Evolutionary conservation across 2,888 invertebrate genomes (phyloP).

Genomic region (Aethes cnicana): DNA sequence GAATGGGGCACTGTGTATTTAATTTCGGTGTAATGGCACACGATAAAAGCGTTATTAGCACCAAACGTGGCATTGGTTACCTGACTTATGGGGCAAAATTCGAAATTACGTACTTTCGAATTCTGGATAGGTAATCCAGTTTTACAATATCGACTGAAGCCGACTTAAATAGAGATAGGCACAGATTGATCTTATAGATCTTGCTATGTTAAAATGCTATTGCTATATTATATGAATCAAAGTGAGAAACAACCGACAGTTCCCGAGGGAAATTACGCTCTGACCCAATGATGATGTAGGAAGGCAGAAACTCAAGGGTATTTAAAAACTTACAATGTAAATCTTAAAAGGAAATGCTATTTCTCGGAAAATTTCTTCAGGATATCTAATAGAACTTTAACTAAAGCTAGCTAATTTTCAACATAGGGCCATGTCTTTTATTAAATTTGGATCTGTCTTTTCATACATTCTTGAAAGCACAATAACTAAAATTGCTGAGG

Average conservation of each 20-base stretch:
- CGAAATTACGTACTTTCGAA: too few relatives aligned
- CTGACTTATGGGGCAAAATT: constrained; percentile 5
- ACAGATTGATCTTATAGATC: background rate
- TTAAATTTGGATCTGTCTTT: too few relatives aligned
- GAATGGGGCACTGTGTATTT: constrained; percentile 25
- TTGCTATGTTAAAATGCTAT: background rate
- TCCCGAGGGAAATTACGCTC: constrained; percentile 24
- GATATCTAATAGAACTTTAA: too few relatives aligned
- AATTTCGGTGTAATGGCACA: constrained; percentile 19
- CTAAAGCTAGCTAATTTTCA: too few relatives aligned
- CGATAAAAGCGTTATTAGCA: constrained; percentile 21
- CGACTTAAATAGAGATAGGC: background rate
- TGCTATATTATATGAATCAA: background rate
- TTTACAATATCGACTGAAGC: constrained; percentile 1
- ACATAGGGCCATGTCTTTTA: too few relatives aligned
- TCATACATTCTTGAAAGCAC: too few relatives aligned
- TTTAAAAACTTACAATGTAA: background rate
- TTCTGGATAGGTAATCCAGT: too few relatives aligned
- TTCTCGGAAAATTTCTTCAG: too few relatives aligned
- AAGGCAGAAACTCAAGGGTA: constrained; percentile 17
- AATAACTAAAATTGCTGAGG: too few relatives aligned
- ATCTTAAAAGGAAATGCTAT: background rate
- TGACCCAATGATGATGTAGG: constrained; percentile 17
- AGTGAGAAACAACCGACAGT: constrained; percentile 15
- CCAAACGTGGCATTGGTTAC: constrained; percentile 10